Evolutionary conservation across 2,797 vertebrate species (phyloP), one percentile per base, ranked within the genome.

Genomic region (Siniperca obscura): DNA sequence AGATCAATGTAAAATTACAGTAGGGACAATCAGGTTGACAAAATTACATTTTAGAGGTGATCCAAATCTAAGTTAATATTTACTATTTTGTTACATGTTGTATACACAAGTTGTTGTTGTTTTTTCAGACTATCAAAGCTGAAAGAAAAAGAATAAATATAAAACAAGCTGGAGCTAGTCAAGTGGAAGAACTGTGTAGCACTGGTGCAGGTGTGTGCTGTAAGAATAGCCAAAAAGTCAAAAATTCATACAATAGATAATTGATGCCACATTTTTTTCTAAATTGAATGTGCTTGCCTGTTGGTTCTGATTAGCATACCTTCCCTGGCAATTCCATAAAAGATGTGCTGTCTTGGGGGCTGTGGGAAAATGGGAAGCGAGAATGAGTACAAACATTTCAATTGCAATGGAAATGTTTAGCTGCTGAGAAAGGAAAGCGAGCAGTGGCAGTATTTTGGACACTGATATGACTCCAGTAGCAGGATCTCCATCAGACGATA

Each of bases 271-370:
- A 7, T 7, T 50, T 50, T 57, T 56, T 16, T 30, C 14, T 68
- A 46, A 57, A 30, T 66, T 56, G 25, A 38, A n/a, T 66, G 34
- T 14, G 10, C 27, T 38, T 57, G 13, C 27, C 38, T 55, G 27
- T 48, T 50, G n/a, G 21, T 44, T 59, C 70, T 74, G 36, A 68
- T 62, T 64, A 44, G 19, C 74, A 59, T 38, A 76, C 53, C 27
- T 22, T 2, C 10, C 38, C 14, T 46, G 46, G 14, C 68, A 78
- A 36, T 19, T 13, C 42, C 44, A 57, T 16, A 68, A 46, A n/a
- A 64, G 36, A 19, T 7, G 38, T 25, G 3, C 25, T 34, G 25
- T 62, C 36, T 30, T 78, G 36, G 25, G 13, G 38, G 10, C 48
- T 12, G 9, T 46, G 19, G 14, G 27, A 27, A 36, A 19, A 27